Evolutionary conservation across 2,888 invertebrate genomes (phyloP).

Genomic region (Acanthopleura granulata): DNA sequence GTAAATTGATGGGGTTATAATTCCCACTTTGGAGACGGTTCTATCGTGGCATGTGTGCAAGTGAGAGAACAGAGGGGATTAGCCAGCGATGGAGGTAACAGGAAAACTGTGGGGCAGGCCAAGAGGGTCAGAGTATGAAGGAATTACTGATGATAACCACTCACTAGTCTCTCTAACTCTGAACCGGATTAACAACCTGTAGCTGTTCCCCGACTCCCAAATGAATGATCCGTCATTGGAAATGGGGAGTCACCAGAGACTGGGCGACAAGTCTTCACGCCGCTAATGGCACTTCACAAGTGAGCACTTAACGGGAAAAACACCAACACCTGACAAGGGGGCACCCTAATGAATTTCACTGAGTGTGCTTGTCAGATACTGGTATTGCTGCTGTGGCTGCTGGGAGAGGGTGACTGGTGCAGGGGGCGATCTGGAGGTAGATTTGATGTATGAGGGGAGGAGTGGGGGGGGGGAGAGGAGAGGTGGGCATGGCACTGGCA

Average conservation of each 20-base stretch:
- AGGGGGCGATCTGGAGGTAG: too few relatives aligned
- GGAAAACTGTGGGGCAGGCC: background rate
- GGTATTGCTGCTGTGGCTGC: background rate
- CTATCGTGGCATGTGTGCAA: background rate
- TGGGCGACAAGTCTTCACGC: background rate
- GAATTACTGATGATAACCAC: conserved; percentile 11
- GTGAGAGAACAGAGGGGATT: conserved; percentile 5
- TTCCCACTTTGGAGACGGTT: conserved; percentile 4
- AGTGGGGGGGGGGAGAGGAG: too few relatives aligned
- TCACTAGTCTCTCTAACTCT: background rate
- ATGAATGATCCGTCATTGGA: conserved; percentile 1
- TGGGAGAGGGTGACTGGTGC: background rate
- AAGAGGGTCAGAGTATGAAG: background rate
- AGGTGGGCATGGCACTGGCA: too few relatives aligned
- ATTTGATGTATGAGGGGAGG: too few relatives aligned
- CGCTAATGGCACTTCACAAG: conserved; percentile 14
- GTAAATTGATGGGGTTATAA: conserved; percentile 17
- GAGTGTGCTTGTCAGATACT: background rate
- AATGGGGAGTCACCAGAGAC: background rate
- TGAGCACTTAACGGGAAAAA: conserved; percentile 15
- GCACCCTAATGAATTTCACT: background rate
- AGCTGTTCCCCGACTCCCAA: background rate
- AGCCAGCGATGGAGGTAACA: background rate
- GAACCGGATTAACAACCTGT: conserved; percentile 4
- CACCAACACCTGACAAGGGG: background rate